Evolutionary conservation across 2,797 vertebrate species (phyloP), one percentile per base, ranked within the genome.

Genomic region (Pempheris klunzingeri): DNA sequence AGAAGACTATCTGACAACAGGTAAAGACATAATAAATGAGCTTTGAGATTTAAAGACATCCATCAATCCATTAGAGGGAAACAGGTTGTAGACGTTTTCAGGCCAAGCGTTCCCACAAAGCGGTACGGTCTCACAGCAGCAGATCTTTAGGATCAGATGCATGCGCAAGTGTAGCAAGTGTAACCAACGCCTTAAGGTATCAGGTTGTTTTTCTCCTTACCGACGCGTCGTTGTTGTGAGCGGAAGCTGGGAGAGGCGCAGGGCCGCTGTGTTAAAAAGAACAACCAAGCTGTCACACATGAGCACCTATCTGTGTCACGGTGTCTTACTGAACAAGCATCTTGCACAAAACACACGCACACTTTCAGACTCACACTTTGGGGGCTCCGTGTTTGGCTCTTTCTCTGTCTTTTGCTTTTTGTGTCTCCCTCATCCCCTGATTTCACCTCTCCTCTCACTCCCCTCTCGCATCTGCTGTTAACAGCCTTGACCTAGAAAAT

Each of bases 401-500:
- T 60, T 55, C 63, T 68, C 24, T 14, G 3, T 26, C 28, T 52
- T 62, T 50, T 32, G 22, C 50, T 44, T 71, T 12, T 10, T 24
- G 59, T 64, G 28, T 71, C 59, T 57, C 47, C 39, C 65, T 74
- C 74, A 55, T 20, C 49, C 28, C 68, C 53, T 47, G 54, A 68
- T 66, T 74, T 79, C 66, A 62, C 62, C 34, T 79, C 57, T 77
- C 65, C 53, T 70, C 53, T 76, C 30, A 30, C 36, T 60, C 36
- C 17, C 36, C 22, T 28, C 53, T 70, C 53, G 5, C 43, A 61
- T 72, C 63, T 52, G 46, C 10, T 39, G 58, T 80, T 75, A 77
- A 71, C 67, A 61, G 71, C 69, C 34, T 36, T 85, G 85, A 84
- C 81, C 88, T 71, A 90, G 77, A 87, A 85, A 86, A 88, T 71